phyloP scores from a whole-genome alignment of 2,113 vertebrate genomes.

The Chrysemys picta region DNA sequence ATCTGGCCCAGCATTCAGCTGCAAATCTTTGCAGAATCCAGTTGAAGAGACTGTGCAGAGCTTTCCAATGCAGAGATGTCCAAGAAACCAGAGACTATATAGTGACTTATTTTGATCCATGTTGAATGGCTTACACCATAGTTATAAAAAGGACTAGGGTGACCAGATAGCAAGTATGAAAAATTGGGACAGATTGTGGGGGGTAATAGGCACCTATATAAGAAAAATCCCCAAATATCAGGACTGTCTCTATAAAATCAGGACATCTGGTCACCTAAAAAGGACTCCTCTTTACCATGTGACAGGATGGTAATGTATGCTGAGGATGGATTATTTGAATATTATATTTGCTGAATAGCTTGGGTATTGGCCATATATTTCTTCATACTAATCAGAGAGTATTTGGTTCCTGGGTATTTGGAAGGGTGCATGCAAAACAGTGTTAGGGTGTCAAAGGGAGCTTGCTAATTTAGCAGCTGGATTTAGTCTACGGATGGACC shows the following conservation, averaged over 20 bases:
- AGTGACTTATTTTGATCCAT: background rate
- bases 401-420: constrained; percentile 10
- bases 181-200: too few species aligned
- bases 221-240: too few species aligned
- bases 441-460: constrained; percentile 18
- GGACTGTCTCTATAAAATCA: too few species aligned
- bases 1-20: background rate
- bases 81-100: background rate
- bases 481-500: constrained; percentile 28
- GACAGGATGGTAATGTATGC: background rate
- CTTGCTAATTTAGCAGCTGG: constrained; percentile 16
- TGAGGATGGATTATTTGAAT: background rate
- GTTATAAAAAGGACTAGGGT: background rate
- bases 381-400: background rate
- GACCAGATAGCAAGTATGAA: too few species aligned
- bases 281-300: background rate
- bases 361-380: background rate
- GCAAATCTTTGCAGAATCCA: background rate
- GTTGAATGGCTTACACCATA: background rate
- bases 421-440: background rate
- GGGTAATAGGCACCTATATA: too few species aligned
- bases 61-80: background rate
- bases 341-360: background rate
- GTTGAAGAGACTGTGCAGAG: background rate
- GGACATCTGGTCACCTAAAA: background rate